These are phyloP conservation scores for Caenorhabditis inopinata DNA, from an alignment of 1,140 invertebrate genomes.

Conservation along the genomic window DNA sequence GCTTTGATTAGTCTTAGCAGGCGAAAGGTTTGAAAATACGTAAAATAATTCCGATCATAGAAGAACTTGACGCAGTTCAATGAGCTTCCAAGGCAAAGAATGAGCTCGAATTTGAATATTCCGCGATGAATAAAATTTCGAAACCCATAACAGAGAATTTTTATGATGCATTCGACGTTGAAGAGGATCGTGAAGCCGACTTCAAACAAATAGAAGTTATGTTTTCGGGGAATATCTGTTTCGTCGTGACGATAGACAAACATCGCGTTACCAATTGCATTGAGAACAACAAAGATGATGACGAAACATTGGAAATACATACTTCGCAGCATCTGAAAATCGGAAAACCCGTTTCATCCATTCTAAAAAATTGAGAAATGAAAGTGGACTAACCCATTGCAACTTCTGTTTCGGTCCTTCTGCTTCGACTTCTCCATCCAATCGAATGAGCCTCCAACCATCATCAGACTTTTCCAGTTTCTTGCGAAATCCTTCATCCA, in stretches of 20 bases:
- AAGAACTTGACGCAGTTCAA: constrained; percentile 87
- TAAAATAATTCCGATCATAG: constrained; percentile 83
- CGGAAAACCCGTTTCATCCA: background rate
- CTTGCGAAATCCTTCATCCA: constrained; percentile 68
- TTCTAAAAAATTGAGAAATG: background rate
- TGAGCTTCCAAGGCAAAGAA: constrained; percentile 89
- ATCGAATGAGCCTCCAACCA: constrained; percentile 56
- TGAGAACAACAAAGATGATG: constrained; percentile 88
- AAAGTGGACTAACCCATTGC: constrained; percentile 36
- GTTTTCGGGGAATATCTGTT: constrained; percentile 72
- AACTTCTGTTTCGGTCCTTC: constrained; percentile 43
- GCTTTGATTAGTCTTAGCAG: constrained; percentile 95
- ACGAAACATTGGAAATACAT: constrained; percentile 81
- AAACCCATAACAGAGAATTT: constrained; percentile 95
- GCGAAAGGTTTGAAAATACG: constrained; percentile 79
- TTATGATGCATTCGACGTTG: constrained; percentile 90
- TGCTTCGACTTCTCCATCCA: constrained; percentile 68
- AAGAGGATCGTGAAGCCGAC: constrained; percentile 76
- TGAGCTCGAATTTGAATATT: constrained; percentile 94
- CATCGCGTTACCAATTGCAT: constrained; percentile 90
- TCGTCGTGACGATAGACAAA: constrained; percentile 92
- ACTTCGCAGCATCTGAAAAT: constrained; percentile 76
- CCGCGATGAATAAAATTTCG: constrained; percentile 90
- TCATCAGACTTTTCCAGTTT: constrained; percentile 73
- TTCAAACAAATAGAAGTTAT: constrained; percentile 89